Evolutionary conservation across 2,888 invertebrate species (phyloP).

Genomic region (Penaeus monodon): DNA sequence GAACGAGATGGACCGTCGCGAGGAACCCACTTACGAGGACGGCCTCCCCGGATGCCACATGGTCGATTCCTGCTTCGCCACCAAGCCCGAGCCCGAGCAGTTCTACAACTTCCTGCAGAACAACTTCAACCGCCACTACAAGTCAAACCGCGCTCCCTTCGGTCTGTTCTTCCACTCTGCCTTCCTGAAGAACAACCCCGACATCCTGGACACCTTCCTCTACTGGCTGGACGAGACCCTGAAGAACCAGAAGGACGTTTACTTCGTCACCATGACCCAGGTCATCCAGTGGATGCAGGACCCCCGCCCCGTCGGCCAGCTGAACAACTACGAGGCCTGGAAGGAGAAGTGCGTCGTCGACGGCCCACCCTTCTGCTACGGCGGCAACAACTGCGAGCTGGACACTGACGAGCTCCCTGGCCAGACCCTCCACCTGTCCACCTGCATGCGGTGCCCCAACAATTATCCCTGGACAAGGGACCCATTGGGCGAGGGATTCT

Average conservation of each 20-base stretch:
- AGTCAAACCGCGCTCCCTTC: slow-evolving; percentile 88
- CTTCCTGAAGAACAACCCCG: slow-evolving; percentile 92
- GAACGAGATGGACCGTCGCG: slow-evolving; percentile 92
- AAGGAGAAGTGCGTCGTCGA: slow-evolving; percentile 95
- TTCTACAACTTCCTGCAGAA: slow-evolving; percentile 94
- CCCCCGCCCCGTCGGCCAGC: slow-evolving; percentile 85
- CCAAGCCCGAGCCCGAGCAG: slow-evolving; percentile 90
- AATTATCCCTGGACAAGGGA: slow-evolving; percentile 96
- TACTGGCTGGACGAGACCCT: slow-evolving; percentile 93
- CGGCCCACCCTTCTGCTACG: slow-evolving; percentile 85
- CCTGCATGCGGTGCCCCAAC: slow-evolving; percentile 91
- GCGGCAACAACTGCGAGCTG: slow-evolving; percentile 90
- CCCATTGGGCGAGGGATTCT: slow-evolving; percentile 90
- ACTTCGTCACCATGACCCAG: slow-evolving; percentile 92
- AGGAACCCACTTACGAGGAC: slow-evolving; percentile 90
- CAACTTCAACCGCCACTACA: slow-evolving; percentile 92
- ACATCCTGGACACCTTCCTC: slow-evolving; percentile 90
- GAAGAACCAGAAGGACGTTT: slow-evolving; percentile 88
- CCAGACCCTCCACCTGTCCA: slow-evolving; percentile 92
- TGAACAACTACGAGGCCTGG: slow-evolving; percentile 94
- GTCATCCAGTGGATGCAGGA: slow-evolving; percentile 97
- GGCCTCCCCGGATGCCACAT: slow-evolving; percentile 89
- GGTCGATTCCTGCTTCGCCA: slow-evolving; percentile 91
- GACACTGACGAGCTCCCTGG: slow-evolving; percentile 94
- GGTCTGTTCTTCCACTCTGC: slow-evolving; percentile 94